Percentiles rank a stretch among this genome's conserved stretches.
phyloP scores from a whole-genome alignment of 2,113 vertebrate species.

The Myxocyprinus asiaticus region DNA sequence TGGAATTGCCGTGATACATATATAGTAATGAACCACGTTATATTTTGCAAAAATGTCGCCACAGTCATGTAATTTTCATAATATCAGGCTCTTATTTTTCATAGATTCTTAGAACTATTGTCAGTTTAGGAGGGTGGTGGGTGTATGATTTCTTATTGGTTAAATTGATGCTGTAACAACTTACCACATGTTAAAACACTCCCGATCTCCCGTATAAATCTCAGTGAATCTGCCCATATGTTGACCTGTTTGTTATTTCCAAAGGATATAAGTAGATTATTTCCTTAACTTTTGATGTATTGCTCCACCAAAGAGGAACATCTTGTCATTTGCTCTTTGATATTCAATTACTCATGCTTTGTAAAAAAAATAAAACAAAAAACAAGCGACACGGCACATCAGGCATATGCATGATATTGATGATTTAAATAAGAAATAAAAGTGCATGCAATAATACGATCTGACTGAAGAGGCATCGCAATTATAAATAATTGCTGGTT shows the following conservation, averaged over 20 bases:
- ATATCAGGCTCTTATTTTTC: no score
- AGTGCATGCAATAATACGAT: constrained; percentile 59
- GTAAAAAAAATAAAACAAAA: constrained; percentile 10
- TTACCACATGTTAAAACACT: no score
- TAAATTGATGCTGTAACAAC: no score
- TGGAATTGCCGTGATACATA: no score
- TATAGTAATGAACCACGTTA: no score
- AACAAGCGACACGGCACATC: background rate
- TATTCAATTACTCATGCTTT: constrained; percentile 49
- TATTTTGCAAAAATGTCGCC: no score
- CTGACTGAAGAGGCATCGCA: constrained; percentile 63
- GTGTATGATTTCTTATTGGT: no score
- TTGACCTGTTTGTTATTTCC: background rate
- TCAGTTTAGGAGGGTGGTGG: no score
- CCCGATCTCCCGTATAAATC: background rate
- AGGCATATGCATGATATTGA: constrained; percentile 58
- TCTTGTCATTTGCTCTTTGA: constrained; percentile 39
- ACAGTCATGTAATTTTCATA: no score
- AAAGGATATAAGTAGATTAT: background rate
- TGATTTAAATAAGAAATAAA: constrained; percentile 65
- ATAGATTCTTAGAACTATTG: no score
- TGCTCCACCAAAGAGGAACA: constrained; percentile 8
- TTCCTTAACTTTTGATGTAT: constrained; percentile 20
- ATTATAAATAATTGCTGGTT: constrained; percentile 70
- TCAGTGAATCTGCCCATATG: background rate